A percentile compares a stretch with the other conserved stretches of the same genome.
phyloP scores from a whole-genome alignment of 2,797 vertebrate genomes.

The Myotis daubentonii region DNA sequence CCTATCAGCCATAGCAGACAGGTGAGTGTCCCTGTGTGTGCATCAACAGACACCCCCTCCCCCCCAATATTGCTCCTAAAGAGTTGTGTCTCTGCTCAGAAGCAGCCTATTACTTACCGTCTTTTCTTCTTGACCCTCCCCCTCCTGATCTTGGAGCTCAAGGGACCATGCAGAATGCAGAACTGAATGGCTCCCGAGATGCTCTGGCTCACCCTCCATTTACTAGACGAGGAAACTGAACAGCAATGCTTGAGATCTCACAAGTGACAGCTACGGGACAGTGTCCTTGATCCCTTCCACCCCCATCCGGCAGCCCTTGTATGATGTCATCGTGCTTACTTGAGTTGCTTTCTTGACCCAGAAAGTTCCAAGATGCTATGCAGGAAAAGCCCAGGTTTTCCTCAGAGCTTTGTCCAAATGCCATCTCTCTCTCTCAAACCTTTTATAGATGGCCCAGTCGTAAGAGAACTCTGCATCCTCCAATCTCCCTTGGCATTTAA shows the following conservation, averaged over 20 bases:
- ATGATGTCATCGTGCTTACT: background rate
- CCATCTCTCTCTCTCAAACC: background rate
- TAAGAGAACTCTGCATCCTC: background rate
- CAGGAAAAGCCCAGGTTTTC: background rate
- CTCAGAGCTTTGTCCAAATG: background rate
- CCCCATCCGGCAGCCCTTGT: background rate
- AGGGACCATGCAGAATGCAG: background rate
- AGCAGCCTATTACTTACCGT: background rate
- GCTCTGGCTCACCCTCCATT: background rate
- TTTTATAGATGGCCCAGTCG: background rate
- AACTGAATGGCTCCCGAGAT: background rate
- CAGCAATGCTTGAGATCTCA: background rate
- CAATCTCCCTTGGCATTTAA: background rate
- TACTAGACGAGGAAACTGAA: background rate
- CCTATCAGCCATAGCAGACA: no score
- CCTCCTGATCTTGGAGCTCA: background rate
- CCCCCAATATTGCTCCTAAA: background rate
- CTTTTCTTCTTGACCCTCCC: background rate
- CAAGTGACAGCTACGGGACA: background rate
- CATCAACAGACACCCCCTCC: fast-evolving
- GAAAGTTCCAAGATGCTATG: background rate
- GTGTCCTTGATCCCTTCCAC: background rate
- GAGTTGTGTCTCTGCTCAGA: background rate
- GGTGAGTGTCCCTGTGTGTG: background rate
- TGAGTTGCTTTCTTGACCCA: background rate